These are phyloP conservation scores for Cephalopterus ornatus DNA, from an alignment of 2,113 vertebrate genomes.

Conservation along the genomic window DNA sequence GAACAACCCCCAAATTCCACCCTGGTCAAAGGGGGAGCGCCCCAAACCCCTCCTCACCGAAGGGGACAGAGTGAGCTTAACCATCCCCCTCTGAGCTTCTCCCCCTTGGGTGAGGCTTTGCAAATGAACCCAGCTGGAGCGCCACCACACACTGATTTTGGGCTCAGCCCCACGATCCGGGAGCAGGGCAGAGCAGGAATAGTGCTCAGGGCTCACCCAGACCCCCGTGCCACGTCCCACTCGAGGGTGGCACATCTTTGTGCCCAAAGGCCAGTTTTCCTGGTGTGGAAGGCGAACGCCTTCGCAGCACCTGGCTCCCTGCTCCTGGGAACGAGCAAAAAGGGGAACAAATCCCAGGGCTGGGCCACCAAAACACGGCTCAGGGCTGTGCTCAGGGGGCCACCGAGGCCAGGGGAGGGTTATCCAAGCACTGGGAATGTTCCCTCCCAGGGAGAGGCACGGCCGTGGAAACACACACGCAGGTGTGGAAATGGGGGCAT, in stretches of 20 bases:
- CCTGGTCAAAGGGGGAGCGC: accelerated
- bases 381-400: neutral
- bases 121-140: accelerated
- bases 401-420: too few species aligned
- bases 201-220: neutral
- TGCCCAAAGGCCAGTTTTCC: accelerated
- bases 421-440: accelerated
- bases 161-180: neutral
- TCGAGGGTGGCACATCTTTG: accelerated
- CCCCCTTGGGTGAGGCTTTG: accelerated
- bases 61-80: accelerated
- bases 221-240: accelerated
- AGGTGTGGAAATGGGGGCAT: accelerated
- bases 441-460: neutral
- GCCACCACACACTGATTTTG: accelerated
- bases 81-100: accelerated
- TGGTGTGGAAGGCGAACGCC: accelerated
- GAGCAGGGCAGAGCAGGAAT: neutral
- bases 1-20: neutral
- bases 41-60: neutral
- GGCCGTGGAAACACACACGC: accelerated
- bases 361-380: accelerated
- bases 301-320: accelerated
- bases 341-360: accelerated
- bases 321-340: accelerated